Evolutionary conservation across 2,888 invertebrate species (phyloP).

Genomic region (Diplolepis rosae): DNA sequence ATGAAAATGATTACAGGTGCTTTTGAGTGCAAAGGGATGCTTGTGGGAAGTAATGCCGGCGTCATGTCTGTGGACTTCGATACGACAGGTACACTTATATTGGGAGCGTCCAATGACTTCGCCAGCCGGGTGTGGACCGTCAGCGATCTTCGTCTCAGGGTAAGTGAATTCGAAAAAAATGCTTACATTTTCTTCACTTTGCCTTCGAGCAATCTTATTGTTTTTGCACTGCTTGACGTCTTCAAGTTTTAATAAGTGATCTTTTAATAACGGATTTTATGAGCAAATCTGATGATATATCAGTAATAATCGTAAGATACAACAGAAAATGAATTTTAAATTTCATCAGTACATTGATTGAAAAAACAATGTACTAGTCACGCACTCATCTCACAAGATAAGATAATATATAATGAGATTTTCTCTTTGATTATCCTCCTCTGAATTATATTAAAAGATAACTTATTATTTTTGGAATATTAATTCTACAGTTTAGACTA

Average conservation of each 20-base stretch:
- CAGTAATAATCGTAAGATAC: background rate
- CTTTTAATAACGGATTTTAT: background rate
- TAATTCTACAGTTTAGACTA: background rate
- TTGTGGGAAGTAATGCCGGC: slow-evolving; percentile 95
- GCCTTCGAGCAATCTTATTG: background rate
- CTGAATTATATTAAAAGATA: too few species aligned
- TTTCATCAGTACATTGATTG: background rate
- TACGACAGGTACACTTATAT: slow-evolving; percentile 87
- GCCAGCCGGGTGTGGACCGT: slow-evolving; percentile 98
- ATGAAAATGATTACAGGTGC: slow-evolving; percentile 75
- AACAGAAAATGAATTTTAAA: background rate
- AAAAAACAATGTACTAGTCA: background rate
- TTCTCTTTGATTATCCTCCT: too few species aligned
- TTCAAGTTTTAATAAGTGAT: background rate
- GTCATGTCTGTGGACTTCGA: slow-evolving; percentile 98
- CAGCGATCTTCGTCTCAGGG: slow-evolving; percentile 91
- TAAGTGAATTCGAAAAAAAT: slow-evolving; percentile 74
- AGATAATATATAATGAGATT: too few species aligned
- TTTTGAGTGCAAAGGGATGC: slow-evolving; percentile 83
- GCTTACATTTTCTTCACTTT: background rate
- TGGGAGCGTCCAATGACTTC: slow-evolving; percentile 97
- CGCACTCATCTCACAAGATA: too few species aligned
- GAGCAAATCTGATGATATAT: background rate
- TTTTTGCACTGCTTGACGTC: background rate
- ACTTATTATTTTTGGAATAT: background rate